These are phyloP conservation scores for Nettapus auritus DNA, from an alignment of 2,113 vertebrate species.

Conservation along the genomic window DNA sequence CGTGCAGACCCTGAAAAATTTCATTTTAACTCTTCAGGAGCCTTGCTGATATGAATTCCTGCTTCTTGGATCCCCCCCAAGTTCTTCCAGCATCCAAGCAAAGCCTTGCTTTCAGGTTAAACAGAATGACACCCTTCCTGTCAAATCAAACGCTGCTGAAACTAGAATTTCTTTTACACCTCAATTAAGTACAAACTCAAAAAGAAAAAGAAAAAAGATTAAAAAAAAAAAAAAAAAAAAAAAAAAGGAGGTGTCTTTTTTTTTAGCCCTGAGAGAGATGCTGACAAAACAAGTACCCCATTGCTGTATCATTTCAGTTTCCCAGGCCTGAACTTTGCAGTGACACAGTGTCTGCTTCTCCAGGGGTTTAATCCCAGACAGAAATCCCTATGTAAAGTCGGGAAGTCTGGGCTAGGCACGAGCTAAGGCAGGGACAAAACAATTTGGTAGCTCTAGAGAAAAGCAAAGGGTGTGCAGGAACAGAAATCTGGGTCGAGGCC, in stretches of 20 bases:
- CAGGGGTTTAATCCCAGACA: neutral
- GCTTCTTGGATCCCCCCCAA: neutral
- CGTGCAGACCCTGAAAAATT: neutral
- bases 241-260: neutral
- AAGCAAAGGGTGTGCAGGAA: neutral
- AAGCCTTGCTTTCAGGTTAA: neutral
- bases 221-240: too few relatives aligned
- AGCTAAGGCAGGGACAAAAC: neutral
- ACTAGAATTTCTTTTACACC: neutral
- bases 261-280: neutral
- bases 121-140: neutral
- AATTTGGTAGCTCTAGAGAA: neutral
- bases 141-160: neutral
- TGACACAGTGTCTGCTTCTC: neutral
- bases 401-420: neutral
- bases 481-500: neutral
- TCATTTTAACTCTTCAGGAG: neutral
- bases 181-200: neutral
- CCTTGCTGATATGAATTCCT: neutral
- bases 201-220: neutral
- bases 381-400: neutral
- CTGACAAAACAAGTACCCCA: neutral
- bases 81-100: neutral
- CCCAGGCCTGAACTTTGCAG: neutral
- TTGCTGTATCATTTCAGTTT: neutral